Evolutionary conservation across 2,888 invertebrate genomes (phyloP), one percentile per base, ranked within the genome.

Genomic region (Timandra comae): DNA sequence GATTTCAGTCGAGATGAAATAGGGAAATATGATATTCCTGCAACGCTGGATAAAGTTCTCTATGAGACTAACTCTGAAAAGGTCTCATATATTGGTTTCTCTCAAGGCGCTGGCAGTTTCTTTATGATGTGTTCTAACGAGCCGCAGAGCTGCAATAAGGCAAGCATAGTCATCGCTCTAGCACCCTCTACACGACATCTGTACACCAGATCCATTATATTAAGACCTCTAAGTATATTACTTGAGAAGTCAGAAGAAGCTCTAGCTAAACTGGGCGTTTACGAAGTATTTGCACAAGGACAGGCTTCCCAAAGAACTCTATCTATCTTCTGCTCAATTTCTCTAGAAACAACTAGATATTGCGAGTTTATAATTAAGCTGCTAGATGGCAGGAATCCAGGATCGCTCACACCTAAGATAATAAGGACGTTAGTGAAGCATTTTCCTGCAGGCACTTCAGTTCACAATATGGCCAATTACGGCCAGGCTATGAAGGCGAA

Each of bases 1-100:
- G 43, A 78, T 27, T 88, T 84, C 46, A 88, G 89, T 38, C 89
- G 87, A 76, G 90, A 93, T 56, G 91, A 94, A 56, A 90, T 91
- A 63, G 93, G 91, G 0, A 48, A 66, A 10, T 86, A 87, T 46
- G 94, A 95, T 59, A 46, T 93, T 1, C 90, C 93, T 0, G 88
- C 91, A 0, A 88, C 87, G 61, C 88, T 74, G 8, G 73, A 76
- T n/a, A n/a, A n/a, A n/a, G n/a, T n/a, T n/a, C n/a, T n/a, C 38
- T 63, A 55, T 5, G 39, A 75, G 6, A 32, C 65, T 6, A 31
- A 50, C 1, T 40, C n/a, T 43, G 5, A 91, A 91, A 0, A 76
- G 81, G 0, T 38, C 73, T 3, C 68, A 87, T 29, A 40, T 93
- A 67, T 91, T 5, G 93, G 91, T 0, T 91, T 92, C 57, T 92